Evolutionary conservation across 1,140 invertebrate species (phyloP).

Genomic region (Drosophila leontia): DNA sequence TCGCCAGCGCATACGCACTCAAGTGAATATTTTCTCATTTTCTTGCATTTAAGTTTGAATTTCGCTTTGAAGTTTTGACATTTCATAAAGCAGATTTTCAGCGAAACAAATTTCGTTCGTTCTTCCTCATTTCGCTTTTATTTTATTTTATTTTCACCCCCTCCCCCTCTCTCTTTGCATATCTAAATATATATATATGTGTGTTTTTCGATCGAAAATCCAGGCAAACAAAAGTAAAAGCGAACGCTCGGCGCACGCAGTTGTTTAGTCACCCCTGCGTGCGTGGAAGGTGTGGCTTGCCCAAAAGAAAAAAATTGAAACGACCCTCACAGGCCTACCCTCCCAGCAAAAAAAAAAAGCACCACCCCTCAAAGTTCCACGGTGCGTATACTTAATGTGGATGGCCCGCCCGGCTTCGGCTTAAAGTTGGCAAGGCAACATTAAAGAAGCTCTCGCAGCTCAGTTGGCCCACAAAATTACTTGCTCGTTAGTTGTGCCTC

Average conservation of each 20-base stretch:
- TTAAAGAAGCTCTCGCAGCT: slow-evolving; percentile 48
- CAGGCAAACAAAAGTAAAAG: slow-evolving; percentile 83
- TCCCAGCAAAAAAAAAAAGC: slow-evolving; percentile 16
- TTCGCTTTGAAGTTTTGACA: slow-evolving; percentile 85
- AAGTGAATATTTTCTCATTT: slow-evolving; percentile 85
- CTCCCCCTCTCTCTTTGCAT: neutral
- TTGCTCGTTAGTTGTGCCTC: slow-evolving; percentile 71
- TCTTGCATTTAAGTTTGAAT: slow-evolving; percentile 79
- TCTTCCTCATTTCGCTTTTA: slow-evolving; percentile 38
- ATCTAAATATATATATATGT: slow-evolving; percentile 5
- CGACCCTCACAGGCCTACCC: slow-evolving; percentile 65
- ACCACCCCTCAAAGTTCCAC: neutral
- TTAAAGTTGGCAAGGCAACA: slow-evolving; percentile 79
- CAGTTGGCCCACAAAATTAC: slow-evolving; percentile 78
- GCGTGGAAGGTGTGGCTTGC: slow-evolving; percentile 80
- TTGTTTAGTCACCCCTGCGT: slow-evolving; percentile 77
- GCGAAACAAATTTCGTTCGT: slow-evolving; percentile 42
- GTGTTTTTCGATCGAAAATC: slow-evolving; percentile 74
- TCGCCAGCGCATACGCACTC: slow-evolving; percentile 68
- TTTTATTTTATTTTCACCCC: slow-evolving; percentile 40
- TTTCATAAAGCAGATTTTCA: slow-evolving; percentile 81
- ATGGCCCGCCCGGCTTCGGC: slow-evolving; percentile 33
- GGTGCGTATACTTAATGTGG: slow-evolving; percentile 73
- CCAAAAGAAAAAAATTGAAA: slow-evolving; percentile 44
- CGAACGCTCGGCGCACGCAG: slow-evolving; percentile 56